Conservation (phyloP, 2,113 vertebrate genomes). For the Limanda limanda region DNA sequence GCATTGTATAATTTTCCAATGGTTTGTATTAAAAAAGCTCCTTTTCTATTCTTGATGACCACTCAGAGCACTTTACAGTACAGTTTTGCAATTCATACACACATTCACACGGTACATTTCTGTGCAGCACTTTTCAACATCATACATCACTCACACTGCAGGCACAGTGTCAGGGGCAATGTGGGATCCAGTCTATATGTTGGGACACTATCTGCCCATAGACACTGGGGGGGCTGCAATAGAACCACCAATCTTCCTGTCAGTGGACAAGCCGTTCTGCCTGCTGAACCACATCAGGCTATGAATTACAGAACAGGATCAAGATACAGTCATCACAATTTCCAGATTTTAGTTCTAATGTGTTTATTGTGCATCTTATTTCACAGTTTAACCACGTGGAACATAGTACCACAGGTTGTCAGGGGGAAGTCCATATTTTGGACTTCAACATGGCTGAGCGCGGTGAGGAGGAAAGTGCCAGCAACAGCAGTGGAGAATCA, state of each 20-base stretch:
- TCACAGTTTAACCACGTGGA: conserved; percentile 52
- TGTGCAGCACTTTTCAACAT: too few relatives aligned
- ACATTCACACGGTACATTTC: too few relatives aligned
- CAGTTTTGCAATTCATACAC: too few relatives aligned
- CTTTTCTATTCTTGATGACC: not conserved
- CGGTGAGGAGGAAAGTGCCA: conserved; percentile 95
- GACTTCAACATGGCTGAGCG: conserved; percentile 92
- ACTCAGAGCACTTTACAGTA: too few relatives aligned
- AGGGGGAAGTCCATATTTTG: conserved; percentile 48
- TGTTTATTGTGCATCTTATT: conserved; percentile 2
- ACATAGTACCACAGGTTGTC: conserved; percentile 21
- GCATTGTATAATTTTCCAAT: not conserved
- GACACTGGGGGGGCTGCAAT: too few relatives aligned
- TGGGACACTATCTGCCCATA: too few relatives aligned
- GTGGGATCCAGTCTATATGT: too few relatives aligned
- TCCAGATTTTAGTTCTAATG: not conserved
- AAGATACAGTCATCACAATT: not conserved
- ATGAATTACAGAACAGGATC: not conserved
- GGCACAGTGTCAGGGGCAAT: too few relatives aligned
- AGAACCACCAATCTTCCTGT: too few relatives aligned
- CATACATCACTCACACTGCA: too few relatives aligned
- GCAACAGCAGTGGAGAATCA: conserved; percentile 96
- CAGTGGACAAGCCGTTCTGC: too few relatives aligned
- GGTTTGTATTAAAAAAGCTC: not conserved
- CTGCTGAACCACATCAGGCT: too few relatives aligned